Conservation (phyloP, 2,113 vertebrate genomes). For the Gymnarchus niloticus region DNA sequence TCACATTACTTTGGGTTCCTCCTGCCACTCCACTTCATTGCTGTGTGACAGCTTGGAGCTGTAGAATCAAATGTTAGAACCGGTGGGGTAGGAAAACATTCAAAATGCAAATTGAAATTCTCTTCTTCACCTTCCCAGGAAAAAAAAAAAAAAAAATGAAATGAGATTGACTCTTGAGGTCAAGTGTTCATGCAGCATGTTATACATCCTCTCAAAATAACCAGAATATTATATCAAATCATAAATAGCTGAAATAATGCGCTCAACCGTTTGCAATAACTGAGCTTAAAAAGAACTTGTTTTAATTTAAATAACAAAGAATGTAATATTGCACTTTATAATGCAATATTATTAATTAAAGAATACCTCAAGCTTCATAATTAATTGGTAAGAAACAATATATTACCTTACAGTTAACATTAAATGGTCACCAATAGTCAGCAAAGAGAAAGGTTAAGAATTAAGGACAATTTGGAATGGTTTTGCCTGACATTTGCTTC, state of each 20-base stretch:
- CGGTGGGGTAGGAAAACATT: slow-evolving; percentile 22
- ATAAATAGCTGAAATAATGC: neutral
- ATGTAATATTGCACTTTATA: neutral
- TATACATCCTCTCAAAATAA: slow-evolving; percentile 9
- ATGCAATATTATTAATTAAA: neutral
- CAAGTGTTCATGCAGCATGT: slow-evolving; percentile 22
- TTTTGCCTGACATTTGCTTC: neutral
- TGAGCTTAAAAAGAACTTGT: neutral
- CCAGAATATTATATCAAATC: neutral
- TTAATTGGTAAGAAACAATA: neutral
- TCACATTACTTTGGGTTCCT: slow-evolving; percentile 1
- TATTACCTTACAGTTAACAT: neutral
- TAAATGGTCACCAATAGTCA: neutral
- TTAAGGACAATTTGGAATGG: neutral
- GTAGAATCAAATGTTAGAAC: slow-evolving; percentile 23
- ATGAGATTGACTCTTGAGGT: slow-evolving; percentile 25
- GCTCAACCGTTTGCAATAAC: neutral
- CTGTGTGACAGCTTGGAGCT: slow-evolving; percentile 17
- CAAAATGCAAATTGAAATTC: slow-evolving; percentile 28
- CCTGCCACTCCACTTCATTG: neutral
- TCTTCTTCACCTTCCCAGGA: neutral
- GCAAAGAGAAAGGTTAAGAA: neutral
- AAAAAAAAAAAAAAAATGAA: slow-evolving; percentile 5
- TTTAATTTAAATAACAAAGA: neutral
- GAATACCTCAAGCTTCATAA: neutral